Percentiles rank a stretch among this genome's conserved stretches.
phyloP scores from a whole-genome alignment of 2,888 invertebrate genomes.

The Diaprepes abbreviatus region DNA sequence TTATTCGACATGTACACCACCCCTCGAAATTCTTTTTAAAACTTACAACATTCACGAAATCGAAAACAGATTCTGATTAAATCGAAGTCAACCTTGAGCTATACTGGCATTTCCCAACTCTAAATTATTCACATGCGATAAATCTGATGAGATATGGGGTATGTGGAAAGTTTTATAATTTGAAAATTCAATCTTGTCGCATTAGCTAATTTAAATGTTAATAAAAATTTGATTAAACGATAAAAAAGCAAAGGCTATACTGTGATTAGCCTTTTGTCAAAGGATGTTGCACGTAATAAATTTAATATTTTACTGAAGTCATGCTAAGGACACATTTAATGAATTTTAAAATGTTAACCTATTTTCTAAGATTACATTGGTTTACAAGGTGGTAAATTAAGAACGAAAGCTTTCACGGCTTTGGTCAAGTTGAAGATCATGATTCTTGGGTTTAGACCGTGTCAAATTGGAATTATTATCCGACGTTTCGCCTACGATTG shows the following conservation, averaged over 20 bases:
- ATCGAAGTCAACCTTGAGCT: conserved; percentile 14
- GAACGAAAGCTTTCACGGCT: too few species aligned
- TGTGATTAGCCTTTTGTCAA: neutral
- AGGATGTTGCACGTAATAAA: neutral
- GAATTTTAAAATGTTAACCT: too few species aligned
- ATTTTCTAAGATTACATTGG: too few species aligned
- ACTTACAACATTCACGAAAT: conserved; percentile 1
- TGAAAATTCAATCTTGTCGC: neutral
- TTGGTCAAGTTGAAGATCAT: too few species aligned
- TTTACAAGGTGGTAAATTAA: too few species aligned
- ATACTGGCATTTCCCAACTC: conserved; percentile 7
- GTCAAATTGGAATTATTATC: too few species aligned
- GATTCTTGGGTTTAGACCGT: too few species aligned
- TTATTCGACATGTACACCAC: neutral
- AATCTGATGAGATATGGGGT: conserved; percentile 1
- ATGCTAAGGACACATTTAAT: too few species aligned
- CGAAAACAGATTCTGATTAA: conserved; percentile 13
- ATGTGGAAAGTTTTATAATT: neutral
- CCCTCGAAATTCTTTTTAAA: neutral
- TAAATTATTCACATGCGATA: conserved; percentile 12
- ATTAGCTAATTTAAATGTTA: neutral
- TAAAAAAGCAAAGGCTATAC: too few species aligned
- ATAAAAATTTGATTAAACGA: neutral
- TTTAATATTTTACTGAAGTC: neutral
- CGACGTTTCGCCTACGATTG: too few species aligned